These are phyloP conservation scores for Pollenia angustigena DNA, from an alignment of 2,888 invertebrate species.

Conservation along the genomic window DNA sequence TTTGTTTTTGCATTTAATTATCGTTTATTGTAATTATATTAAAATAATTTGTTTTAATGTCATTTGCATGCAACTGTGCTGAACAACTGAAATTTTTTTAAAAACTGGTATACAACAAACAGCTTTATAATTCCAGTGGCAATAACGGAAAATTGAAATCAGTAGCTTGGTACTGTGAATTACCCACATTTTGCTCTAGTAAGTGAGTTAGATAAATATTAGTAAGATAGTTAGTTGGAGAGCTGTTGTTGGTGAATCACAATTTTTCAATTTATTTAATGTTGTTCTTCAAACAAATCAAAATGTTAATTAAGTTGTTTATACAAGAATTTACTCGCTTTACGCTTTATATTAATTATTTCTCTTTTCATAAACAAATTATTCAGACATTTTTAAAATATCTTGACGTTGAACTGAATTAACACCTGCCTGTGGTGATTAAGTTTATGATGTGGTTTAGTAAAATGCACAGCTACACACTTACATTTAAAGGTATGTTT, in stretches of 20 bases:
- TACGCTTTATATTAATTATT: neutral
- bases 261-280: slow-evolving; percentile 6
- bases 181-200: neutral
- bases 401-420: neutral
- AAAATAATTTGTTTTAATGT: slow-evolving; percentile 30
- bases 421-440: slow-evolving; percentile 25
- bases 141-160: neutral
- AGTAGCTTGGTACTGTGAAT: neutral
- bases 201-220: neutral
- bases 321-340: neutral
- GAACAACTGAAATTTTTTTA: neutral
- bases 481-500: neutral
- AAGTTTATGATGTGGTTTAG: slow-evolving; percentile 21
- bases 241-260: slow-evolving; percentile 2
- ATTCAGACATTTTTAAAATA: neutral
- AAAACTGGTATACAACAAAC: neutral
- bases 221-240: neutral
- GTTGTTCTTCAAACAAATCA: slow-evolving; percentile 32
- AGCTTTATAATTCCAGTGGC: neutral
- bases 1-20: slow-evolving; percentile 49
- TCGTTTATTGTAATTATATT: slow-evolving; percentile 38
- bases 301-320: neutral
- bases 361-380: neutral
- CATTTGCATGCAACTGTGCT: slow-evolving; percentile 41
- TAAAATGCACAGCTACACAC: slow-evolving; percentile 4